A percentile compares a stretch with the other conserved stretches of the same genome.
Conservation (phyloP, 1,140 invertebrate species). For the Sitobion miscanthi region DNA sequence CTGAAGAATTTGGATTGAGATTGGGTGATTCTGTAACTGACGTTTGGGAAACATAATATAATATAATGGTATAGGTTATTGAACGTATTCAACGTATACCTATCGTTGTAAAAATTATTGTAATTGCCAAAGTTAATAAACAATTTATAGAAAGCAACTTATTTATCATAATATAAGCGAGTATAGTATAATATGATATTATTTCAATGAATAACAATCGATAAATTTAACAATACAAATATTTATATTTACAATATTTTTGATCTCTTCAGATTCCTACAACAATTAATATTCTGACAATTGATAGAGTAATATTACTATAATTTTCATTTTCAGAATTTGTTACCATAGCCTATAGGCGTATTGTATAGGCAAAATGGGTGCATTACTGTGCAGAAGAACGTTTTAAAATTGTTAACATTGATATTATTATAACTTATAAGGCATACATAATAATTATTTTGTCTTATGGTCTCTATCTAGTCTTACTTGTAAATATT, state of each 20-base stretch:
- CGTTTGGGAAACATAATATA: not conserved
- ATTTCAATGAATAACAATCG: not conserved
- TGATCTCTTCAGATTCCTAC: not conserved
- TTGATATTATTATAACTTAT: not conserved
- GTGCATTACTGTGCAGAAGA: not conserved
- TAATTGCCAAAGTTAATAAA: not conserved
- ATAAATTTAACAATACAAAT: not conserved
- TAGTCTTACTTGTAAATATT: too few species aligned
- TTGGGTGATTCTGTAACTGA: constrained; percentile 19
- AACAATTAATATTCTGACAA: not conserved
- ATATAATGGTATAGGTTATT: not conserved
- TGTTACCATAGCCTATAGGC: not conserved
- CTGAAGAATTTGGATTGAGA: constrained; percentile 5
- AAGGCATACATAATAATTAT: too few species aligned
- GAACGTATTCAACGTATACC: not conserved
- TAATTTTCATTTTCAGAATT: not conserved
- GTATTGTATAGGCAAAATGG: not conserved
- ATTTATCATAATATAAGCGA: not conserved
- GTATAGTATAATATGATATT: not conserved
- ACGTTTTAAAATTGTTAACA: not conserved
- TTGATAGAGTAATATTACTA: not conserved
- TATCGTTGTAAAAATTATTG: not conserved
- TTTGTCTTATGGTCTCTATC: too few species aligned
- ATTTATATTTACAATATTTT: not conserved
- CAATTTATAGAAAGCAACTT: not conserved